Evolutionary conservation across 2,888 invertebrate genomes (phyloP), one percentile per base, ranked within the genome.

Genomic region (Strigamia transsilvanica): DNA sequence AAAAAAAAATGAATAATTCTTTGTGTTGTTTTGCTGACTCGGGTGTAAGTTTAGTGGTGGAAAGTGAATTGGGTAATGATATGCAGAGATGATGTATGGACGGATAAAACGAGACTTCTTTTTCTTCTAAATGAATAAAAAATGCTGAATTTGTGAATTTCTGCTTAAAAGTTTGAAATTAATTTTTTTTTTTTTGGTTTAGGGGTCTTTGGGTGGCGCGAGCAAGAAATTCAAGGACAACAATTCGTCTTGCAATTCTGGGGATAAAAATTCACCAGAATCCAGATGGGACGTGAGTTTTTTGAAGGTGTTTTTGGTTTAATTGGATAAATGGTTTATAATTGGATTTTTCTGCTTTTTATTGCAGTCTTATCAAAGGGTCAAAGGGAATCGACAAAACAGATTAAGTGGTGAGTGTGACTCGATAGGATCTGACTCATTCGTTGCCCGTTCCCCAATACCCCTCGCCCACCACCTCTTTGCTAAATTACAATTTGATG

Each of bases 321-420:
- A 10, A 38, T 38, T 38, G 38, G 38, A 38, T 38, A 38, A 38
- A 38, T 38, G 38, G 2, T 38, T 38, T 38, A 6, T 38, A 38
- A 38, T 38, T 38, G 38, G 38, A 81, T 61, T 81, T 84, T 83
- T 84, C 27, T 78, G 78, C 78, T 78, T 78, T 78, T 78, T 66
- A 78, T 78, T 88, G 56, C 87, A 93, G 89, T 93, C 93, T 23
- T 94, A 92, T 87, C 92, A 93, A 86, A 91, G 93, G 85, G 92
- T 94, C 80, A 91, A 92, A 85, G 91, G 91, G 32, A 94, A 94
- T 87, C 90, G 94, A 85, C 93, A 93, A 87, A 91, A 92, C 84
- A 89, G 93, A 81, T 88, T 93, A 23, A 86, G 85, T 83, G 86
- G 87, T 87, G 82, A 83, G 83, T 80, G 46, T 38, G 61, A 66